These are phyloP conservation scores for Struthio camelus DNA, from an alignment of 2,113 vertebrate species.

Conservation along the genomic window DNA sequence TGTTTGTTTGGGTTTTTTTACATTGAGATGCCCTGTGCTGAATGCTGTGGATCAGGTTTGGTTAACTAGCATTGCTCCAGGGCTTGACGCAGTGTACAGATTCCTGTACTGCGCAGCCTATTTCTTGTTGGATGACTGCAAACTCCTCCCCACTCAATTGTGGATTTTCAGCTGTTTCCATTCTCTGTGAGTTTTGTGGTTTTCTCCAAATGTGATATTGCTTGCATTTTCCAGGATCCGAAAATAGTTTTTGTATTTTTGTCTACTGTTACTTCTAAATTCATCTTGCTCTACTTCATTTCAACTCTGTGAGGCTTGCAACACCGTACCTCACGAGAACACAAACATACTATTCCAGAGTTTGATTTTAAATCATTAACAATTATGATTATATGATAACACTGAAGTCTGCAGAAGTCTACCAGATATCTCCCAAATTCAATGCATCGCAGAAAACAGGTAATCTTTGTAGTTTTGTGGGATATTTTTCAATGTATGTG, in stretches of 20 bases:
- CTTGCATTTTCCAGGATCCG: not conserved
- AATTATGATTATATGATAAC: not conserved
- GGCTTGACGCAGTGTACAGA: not conserved
- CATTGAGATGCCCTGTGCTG: not conserved
- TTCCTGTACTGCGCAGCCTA: not conserved
- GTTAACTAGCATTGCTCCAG: not conserved
- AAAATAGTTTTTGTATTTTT: not conserved
- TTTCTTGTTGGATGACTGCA: not conserved
- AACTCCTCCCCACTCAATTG: not conserved
- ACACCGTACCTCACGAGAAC: not conserved
- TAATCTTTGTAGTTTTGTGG: not conserved
- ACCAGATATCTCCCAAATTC: not conserved
- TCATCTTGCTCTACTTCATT: not conserved
- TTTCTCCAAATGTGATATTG: not conserved
- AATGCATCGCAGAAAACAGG: not conserved
- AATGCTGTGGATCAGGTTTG: constrained; percentile 55
- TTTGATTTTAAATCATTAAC: not conserved
- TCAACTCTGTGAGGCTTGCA: not conserved
- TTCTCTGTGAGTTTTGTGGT: not conserved
- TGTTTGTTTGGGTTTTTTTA: not conserved
- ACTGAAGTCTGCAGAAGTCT: not conserved
- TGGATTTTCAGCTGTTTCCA: constrained; percentile 1
- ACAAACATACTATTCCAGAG: not conserved
- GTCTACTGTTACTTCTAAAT: not conserved
- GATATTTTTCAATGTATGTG: not conserved